Evolutionary conservation across 2,113 vertebrate species (phyloP), one percentile per base, ranked within the genome.

Genomic region (Lanius collurio): DNA sequence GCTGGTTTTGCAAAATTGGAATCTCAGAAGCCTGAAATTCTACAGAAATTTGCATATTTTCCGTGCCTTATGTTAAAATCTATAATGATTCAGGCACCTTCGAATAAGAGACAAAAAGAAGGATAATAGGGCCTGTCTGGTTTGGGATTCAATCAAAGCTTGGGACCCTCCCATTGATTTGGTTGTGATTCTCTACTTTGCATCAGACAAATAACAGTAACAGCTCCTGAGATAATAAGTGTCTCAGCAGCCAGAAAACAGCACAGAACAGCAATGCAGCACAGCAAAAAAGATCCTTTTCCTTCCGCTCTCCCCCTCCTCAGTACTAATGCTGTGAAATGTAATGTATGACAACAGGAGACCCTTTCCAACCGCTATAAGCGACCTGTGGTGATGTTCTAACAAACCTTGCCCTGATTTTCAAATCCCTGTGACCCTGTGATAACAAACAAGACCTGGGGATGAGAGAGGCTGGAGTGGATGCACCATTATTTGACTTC

Each of bases 61-160:
- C 55, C 76, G 46, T 42, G 46, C 33, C 59, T 83, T 44, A 28
- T 56, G 27, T 83, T 83, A 86, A 92, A 94, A 87, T 89, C 60
- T 42, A 15, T n/a, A 71, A 83, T 68, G 62, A 68, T 81, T 92
- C 79, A 75, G 52, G 18, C 76, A 57, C 37, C 53, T 92, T 88
- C 93, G 90, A 94, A 87, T 94, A 96, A 60, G 26, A 92, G 62
- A 90, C 76, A 90, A 92, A 90, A 96, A 83, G 76, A 73, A 90
- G 39, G 19, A 95, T 74, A 96, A 90, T 94, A 87, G 86, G 37
- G 89, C 56, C 79, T 95, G 94, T 82, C 94, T 89, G 53, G 26
- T 81, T 84, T 87, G 56, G 85, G 86, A 92, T 84, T 93, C 76
- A 75, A 30, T 89, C 94, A 93, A 96, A 95, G 78, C 7, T 49